A percentile compares a stretch with the other conserved stretches of the same genome.
Evolutionary conservation across 2,797 vertebrate species (phyloP).

Genomic region (Kryptopterus vitreolus): DNA sequence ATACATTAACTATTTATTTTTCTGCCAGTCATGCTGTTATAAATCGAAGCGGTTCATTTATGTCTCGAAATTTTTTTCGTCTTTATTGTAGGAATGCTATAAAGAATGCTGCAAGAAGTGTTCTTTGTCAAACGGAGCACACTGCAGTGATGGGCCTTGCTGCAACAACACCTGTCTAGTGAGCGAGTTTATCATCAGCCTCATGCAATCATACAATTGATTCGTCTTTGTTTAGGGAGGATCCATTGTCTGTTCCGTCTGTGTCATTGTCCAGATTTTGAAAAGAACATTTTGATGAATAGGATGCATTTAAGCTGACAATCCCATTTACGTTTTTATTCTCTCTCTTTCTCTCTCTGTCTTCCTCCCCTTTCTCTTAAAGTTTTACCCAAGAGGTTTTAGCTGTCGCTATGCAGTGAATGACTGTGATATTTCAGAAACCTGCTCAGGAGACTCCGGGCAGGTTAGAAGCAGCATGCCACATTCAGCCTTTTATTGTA

Average conservation of each 20-base stretch:
- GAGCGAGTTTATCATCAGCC: slow-evolving; percentile 51
- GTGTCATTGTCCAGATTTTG: background rate
- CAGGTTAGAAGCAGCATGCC: slow-evolving; percentile 78
- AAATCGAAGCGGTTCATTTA: background rate
- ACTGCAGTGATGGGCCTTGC: slow-evolving; percentile 96
- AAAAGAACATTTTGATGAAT: slow-evolving; percentile 16
- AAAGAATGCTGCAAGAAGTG: slow-evolving; percentile 97
- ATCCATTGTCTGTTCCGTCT: background rate
- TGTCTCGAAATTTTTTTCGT: slow-evolving; percentile 30
- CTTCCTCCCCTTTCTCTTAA: slow-evolving; percentile 42
- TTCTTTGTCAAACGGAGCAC: slow-evolving; percentile 93
- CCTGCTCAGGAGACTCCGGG: slow-evolving; percentile 94
- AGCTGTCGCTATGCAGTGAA: slow-evolving; percentile 93
- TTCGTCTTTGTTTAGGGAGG: background rate
- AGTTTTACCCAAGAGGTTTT: slow-evolving; percentile 92
- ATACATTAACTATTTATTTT: slow-evolving; percentile 9
- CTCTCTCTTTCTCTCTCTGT: background rate
- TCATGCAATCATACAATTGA: background rate
- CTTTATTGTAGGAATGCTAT: slow-evolving; percentile 86
- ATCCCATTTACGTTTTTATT: background rate
- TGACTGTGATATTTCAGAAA: slow-evolving; percentile 94
- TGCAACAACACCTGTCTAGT: slow-evolving; percentile 95
- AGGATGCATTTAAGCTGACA: background rate
- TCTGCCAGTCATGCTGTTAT: background rate
- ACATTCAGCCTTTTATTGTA: background rate